Base-by-base conservation (phyloP, 2,888 invertebrate species). In the Prosapia bicincta region DNA sequence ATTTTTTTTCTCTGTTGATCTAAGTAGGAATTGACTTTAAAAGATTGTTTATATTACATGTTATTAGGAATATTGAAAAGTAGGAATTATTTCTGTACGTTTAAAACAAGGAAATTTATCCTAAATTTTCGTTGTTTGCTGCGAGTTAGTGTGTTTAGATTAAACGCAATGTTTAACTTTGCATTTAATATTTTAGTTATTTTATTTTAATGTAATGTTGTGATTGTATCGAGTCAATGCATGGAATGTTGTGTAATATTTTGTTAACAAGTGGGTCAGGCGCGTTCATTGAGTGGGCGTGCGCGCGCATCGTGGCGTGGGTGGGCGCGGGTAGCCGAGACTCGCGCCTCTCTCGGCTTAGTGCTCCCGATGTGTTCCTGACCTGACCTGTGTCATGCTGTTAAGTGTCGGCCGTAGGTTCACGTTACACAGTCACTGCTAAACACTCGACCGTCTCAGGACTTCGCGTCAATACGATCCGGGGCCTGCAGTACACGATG, bases 251-350 rank as follows among this genome's bases (percentile, higher is more conserved):
- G 54, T 54, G 54, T 54, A 54, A 20, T 54, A 6, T 54, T 54
- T 54, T 54, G 54, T 54, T n/a, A 54, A 54, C 54, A 54, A 54
- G 54, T 54, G 54, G 54, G 54, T 54, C 54, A 54, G 54, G 54
- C 54, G 20, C 54, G 2, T 54, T 54, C 54, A 54, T 54, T 54
- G 54, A 54, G 54, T 20, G 54, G 20, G 54, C 20, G 54, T n/a
- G 1, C 9, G 9, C 30, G 9, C n/a, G 30, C 30, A 54, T 54
- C n/a, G 54, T 20, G 54, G 54, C 20, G 54, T 54, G 20, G 54
- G 5, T 20, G n/a, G 9, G 54, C 54, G 54, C 20, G 54, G 20
- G 54, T 20, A 54, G 3, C 54, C 2, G 5, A 5, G 54, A 20
- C 54, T 54, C 54, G 20, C 5, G 13, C n/a, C 54, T 13, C 13